Conservation (phyloP, 2,113 vertebrate genomes). For the Ictidomys tridecemlineatus region DNA sequence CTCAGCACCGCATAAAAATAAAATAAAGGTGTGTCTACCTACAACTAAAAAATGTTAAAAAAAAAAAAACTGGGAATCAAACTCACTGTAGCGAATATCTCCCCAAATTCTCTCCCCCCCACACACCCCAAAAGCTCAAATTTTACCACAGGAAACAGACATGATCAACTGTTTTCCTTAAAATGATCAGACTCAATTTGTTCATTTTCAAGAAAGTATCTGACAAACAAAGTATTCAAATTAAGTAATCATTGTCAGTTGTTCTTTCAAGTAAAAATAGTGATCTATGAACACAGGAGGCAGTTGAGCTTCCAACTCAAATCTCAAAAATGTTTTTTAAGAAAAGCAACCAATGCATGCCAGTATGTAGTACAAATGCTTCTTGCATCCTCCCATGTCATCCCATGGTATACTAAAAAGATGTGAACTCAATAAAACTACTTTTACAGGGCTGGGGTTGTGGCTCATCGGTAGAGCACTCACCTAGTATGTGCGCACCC, state of each 20-base stretch:
- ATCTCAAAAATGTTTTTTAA: background rate
- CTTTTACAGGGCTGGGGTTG: background rate
- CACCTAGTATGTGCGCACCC: no score
- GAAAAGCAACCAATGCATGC: background rate
- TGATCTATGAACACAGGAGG: background rate
- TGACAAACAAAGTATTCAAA: conserved; percentile 8
- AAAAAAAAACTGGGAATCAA: no score
- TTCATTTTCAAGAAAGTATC: conserved; percentile 45
- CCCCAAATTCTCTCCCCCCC: background rate
- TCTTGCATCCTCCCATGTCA: background rate
- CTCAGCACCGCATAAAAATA: no score
- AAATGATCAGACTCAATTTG: conserved; percentile 5
- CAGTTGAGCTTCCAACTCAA: background rate
- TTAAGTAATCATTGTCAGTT: conserved; percentile 19
- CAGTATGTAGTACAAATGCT: background rate
- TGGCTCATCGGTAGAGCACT: no score
- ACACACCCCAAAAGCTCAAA: background rate
- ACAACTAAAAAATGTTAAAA: no score
- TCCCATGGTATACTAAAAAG: background rate
- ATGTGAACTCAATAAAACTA: background rate
- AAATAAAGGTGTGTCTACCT: no score
- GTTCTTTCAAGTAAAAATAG: conserved; percentile 40
- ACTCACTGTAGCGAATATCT: background rate
- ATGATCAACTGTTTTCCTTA: background rate
- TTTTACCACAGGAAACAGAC: conserved; percentile 40